Conservation (phyloP, 2,797 vertebrate genomes). For the Percopsis omiscomaycus region DNA sequence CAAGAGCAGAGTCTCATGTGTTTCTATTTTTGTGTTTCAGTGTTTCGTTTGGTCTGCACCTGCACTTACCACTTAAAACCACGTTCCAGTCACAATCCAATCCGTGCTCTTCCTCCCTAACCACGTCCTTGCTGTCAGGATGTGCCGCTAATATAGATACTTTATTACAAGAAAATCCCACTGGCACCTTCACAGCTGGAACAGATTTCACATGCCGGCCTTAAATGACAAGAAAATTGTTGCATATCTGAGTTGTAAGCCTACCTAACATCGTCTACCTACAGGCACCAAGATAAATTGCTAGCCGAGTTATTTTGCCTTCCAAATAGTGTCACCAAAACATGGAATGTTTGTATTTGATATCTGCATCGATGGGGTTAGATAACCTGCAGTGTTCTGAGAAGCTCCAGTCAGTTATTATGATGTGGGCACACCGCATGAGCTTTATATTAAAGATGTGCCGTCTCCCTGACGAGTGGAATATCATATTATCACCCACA, state of each 20-base stretch:
- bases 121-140: slow-evolving; percentile 52
- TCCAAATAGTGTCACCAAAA: slow-evolving; percentile 23
- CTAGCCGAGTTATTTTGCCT: slow-evolving; percentile 44
- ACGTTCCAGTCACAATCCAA: too few relatives aligned
- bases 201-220: slow-evolving; percentile 23
- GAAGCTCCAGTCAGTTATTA: slow-evolving; percentile 50
- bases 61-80: too few relatives aligned
- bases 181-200: slow-evolving; percentile 49
- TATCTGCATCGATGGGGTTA: slow-evolving; percentile 8
- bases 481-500: slow-evolving; percentile 53
- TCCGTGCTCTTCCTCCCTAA: slow-evolving; percentile 25
- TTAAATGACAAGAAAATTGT: slow-evolving; percentile 26
- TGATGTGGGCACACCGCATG: slow-evolving; percentile 40
- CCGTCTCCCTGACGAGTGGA: slow-evolving; percentile 56
- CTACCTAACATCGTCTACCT: slow-evolving; percentile 22
- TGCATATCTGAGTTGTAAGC: slow-evolving; percentile 4
- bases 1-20: too few relatives aligned
- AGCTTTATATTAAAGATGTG: slow-evolving; percentile 60
- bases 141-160: slow-evolving; percentile 52
- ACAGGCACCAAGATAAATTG: slow-evolving; percentile 16
- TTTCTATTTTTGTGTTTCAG: too few relatives aligned
- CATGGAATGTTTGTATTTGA: slow-evolving; percentile 16
- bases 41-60: too few relatives aligned
- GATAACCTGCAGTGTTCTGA: slow-evolving; percentile 47
- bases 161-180: slow-evolving; percentile 58